Base-by-base conservation (phyloP, 2,888 invertebrate species). In the Acrobasis repandana region DNA sequence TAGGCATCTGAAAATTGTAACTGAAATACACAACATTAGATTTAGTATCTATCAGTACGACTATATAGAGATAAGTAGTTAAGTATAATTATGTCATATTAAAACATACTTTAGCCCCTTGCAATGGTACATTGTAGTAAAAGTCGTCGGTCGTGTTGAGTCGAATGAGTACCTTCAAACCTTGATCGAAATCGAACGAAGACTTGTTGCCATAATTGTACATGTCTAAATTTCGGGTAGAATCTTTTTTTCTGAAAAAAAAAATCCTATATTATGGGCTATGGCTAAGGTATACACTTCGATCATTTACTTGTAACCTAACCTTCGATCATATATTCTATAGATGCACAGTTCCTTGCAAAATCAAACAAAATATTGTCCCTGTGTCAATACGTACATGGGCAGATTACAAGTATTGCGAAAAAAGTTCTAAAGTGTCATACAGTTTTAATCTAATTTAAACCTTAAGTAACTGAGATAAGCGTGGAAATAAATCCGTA, bases 1-100 rank as follows among this genome's bases (percentile, higher is more conserved):
- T 90, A 87, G 0, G 94, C 87, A 63, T 93, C 90, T 51, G 93
- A 94, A 65, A 94, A 88, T 67, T 93, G 87, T 46, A 93, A 74
- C 94, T 94, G 75, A 34, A 86, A 82, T 59, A 56, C 28, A 58
- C 57, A 51, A 18, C n/a, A 49, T 54, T 61, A 58, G 16, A 49
- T 28, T 14, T 8, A 15, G 6, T 18, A 16, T n/a, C 43, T 43
- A 38, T 6, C 3, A 14, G n/a, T 43, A 3, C 43, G 4, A 38
- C 6, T 28, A 28, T 28, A 28, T 28, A 28, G 28, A 28, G 28
- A 28, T n/a, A 28, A 28, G 43, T 14, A 38, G 1, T 14, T 38
- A 38, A 11, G 38, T 43, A n/a, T 8, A 1, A n/a, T n/a, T 28
- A 14, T 33, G 18, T 2, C 15, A 16, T 50, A 8, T 9, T 9